Percentiles rank a stretch among this genome's conserved stretches.
Conservation (phyloP, 2,797 vertebrate species). For the Melanotaenia boesemani region DNA sequence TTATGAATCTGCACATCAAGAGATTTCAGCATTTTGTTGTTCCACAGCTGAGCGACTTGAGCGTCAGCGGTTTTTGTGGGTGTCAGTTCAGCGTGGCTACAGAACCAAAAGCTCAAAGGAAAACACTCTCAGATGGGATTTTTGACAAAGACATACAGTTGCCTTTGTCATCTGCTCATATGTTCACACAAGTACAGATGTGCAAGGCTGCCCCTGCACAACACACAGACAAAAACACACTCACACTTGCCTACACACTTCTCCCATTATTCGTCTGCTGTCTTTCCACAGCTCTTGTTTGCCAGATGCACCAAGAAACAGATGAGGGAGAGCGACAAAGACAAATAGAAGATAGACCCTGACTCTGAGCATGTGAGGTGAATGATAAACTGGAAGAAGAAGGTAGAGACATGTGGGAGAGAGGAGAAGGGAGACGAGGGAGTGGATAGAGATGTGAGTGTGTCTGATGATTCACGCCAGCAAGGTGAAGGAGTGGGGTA, state of each 20-base stretch:
- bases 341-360: neutral
- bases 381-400: slow-evolving; percentile 23
- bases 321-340: slow-evolving; percentile 38
- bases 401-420: slow-evolving; percentile 14
- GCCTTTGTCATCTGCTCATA: slow-evolving; percentile 52
- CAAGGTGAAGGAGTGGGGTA: slow-evolving; percentile 51
- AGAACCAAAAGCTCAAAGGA: slow-evolving; percentile 42
- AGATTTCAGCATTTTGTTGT: slow-evolving; percentile 36
- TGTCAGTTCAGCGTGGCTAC: slow-evolving; percentile 25
- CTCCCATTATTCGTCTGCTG: slow-evolving; percentile 64
- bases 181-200: slow-evolving; percentile 41
- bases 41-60: slow-evolving; percentile 39
- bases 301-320: slow-evolving; percentile 65
- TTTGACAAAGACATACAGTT: slow-evolving; percentile 45
- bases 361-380: slow-evolving; percentile 16
- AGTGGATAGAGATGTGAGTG: slow-evolving; percentile 33
- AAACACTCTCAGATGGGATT: slow-evolving; percentile 54
- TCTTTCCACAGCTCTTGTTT: slow-evolving; percentile 67
- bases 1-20: slow-evolving; percentile 17
- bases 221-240: neutral
- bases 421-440: neutral
- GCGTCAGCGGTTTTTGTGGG: slow-evolving; percentile 63
- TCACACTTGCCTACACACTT: slow-evolving; percentile 51
- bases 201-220: slow-evolving; percentile 24
- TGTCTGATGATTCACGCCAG: slow-evolving; percentile 63